A percentile compares a stretch with the other conserved stretches of the same genome.
Evolutionary conservation across 2,113 vertebrate genomes (phyloP).

Genomic region (Poeciliopsis retropinna): DNA sequence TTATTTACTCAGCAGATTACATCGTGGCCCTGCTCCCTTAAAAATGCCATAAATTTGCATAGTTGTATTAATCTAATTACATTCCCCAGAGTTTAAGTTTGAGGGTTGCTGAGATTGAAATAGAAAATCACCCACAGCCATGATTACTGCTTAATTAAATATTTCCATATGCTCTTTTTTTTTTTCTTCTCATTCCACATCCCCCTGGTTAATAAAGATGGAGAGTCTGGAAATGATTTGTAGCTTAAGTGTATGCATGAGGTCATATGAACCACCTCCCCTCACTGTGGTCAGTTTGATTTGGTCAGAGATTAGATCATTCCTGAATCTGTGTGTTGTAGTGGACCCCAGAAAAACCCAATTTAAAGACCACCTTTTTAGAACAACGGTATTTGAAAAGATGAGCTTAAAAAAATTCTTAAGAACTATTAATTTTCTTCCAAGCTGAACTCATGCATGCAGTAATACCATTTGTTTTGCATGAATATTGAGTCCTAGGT

Average conservation of each 20-base stretch:
- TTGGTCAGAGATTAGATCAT: conserved; percentile 30
- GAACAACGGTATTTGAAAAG: background rate
- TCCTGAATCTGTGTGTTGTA: conserved; percentile 41
- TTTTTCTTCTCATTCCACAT: conserved; percentile 37
- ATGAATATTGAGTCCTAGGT: background rate
- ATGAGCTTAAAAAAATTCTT: background rate
- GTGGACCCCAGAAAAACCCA: conserved; percentile 21
- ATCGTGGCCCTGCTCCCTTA: conserved; percentile 61
- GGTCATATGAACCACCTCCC: conserved; percentile 39
- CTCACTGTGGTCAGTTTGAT: conserved; percentile 34
- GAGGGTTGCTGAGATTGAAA: conserved; percentile 76
- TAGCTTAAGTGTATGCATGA: conserved; percentile 44
- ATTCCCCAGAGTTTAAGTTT: conserved; percentile 79
- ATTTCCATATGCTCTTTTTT: conserved; percentile 62
- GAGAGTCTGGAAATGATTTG: conserved; percentile 43
- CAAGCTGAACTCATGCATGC: conserved; percentile 15
- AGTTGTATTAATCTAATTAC: conserved; percentile 83
- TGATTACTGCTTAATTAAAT: conserved; percentile 81
- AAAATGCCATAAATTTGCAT: conserved; percentile 83
- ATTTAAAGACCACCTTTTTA: conserved; percentile 6
- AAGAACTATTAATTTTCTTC: conserved; percentile 1
- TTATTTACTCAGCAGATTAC: conserved; percentile 78
- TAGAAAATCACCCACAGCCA: conserved; percentile 79
- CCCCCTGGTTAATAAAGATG: conserved; percentile 53
- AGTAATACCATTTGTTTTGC: conserved; percentile 28